Evolutionary conservation across 1,140 invertebrate species (phyloP).

Genomic region (Saccostrea echinata): DNA sequence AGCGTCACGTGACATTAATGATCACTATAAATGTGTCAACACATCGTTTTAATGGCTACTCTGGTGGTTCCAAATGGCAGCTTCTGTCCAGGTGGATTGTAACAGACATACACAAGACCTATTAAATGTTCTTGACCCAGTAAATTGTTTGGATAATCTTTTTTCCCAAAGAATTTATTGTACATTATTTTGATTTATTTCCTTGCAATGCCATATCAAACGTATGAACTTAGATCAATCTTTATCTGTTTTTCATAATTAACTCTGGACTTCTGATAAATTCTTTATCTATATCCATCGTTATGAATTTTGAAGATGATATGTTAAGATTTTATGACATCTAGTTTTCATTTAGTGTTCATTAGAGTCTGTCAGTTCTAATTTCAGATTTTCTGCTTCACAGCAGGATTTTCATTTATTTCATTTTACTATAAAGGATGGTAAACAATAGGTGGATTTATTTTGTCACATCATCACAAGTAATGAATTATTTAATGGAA

Average conservation of each 20-base stretch:
- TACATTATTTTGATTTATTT: constrained; percentile 11
- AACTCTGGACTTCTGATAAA: not conserved
- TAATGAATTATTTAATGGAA: not conserved
- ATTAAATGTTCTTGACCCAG: not conserved
- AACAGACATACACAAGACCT: not conserved
- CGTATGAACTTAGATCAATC: not conserved
- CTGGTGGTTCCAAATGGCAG: not conserved
- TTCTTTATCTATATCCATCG: not conserved
- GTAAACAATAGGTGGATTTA: constrained; percentile 12
- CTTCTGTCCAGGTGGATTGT: not conserved
- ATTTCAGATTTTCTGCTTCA: constrained; percentile 4
- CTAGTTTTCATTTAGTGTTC: not conserved
- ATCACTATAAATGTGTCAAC: not conserved
- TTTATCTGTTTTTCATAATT: not conserved
- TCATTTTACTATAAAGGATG: not conserved
- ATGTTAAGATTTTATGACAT: constrained; percentile 12
- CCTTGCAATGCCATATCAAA: not conserved
- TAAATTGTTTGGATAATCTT: not conserved
- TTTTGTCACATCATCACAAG: not conserved
- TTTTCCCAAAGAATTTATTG: not conserved
- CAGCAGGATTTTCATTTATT: constrained; percentile 10
- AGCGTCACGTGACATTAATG: not conserved
- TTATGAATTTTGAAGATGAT: not conserved
- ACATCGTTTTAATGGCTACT: not conserved
- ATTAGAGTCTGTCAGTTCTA: not conserved